Base-by-base conservation (phyloP, 2,797 vertebrate genomes). In the Chiloscyllium punctatum region DNA sequence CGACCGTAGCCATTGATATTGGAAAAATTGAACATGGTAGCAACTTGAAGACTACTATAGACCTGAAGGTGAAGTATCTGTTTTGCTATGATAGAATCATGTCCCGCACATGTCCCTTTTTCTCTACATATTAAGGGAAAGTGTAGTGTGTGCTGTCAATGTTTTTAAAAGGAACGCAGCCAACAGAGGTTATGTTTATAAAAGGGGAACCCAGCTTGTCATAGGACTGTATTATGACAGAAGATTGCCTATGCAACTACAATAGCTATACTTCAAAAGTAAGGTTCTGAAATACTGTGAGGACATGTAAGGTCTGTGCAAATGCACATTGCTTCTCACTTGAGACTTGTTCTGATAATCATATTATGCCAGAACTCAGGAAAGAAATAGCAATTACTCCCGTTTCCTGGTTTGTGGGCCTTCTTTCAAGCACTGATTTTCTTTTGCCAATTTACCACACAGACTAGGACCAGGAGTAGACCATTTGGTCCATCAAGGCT, bases 1-100 rank as follows among this genome's bases (percentile, higher is more conserved):
- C 97, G 0, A 96, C 96, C 9, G 0, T 97, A 0, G 87, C 97
- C 68, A 98, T 98, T 0, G 98, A 98, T 15, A 96, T 98, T 48
- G 97, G 96, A 30, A 97, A 96, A 95, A 96, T 98, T 96, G 96
- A 97, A 86, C 96, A 0, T 0, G 97, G 97, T 5, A 96, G 94
- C 62, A 96, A 96, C 23, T n/a, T 97, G 95, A 96, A 95, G 91
- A 95, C 96, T 37, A 97, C 96, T 84, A 98, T 98, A 96, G 95
- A 7, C 1, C 95, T 98, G 95, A 96, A 97, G 97, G 98, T 98
- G 94, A 96, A 97, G 86, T 0, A 0, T 4, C 1, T 27, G 18
- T 62, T 90, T 90, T 77, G 51, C 25, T 30, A 51, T 1, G 48
- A 88, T 88, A 27, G 27, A 33, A 33, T 15, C 27, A 9, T 62